Evolutionary conservation across 2,888 invertebrate genomes (phyloP), one percentile per base, ranked within the genome.

Genomic region (Acanthosepion lycidas): DNA sequence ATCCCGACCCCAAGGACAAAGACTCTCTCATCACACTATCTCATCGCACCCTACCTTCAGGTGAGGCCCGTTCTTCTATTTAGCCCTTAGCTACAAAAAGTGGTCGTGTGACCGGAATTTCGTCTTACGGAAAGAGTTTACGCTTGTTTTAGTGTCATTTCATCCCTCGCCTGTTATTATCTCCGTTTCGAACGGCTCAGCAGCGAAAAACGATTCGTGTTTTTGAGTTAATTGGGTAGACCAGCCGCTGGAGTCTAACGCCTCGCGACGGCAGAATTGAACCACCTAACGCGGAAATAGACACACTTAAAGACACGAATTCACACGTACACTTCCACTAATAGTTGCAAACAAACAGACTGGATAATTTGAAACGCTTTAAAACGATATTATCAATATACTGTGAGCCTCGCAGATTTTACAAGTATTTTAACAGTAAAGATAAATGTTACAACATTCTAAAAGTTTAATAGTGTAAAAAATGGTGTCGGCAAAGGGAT

Each of bases 171-270:
- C 78, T 78, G 78, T 18, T 78, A 33, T 78, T 78, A 78, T 18
- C 78, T 20, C 78, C 78, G 33, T 78, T 78, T 78, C 78, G 78
- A 78, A n/a, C 78, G 23, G n/a, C 78, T 78, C 78, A 78, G 78
- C 78, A 15, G 78, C n/a, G 78, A n/a, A 78, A 78, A 78, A 33
- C 78, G 78, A 78, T 78, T 78, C 78, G 78, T 78, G 78, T 78
- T 78, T 78, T 78, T 78, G 78, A 78, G 78, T 78, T 78, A 78
- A 78, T 78, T 78, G 78, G 78, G 33, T n/a, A 78, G 78, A 78
- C 78, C n/a, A 78, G 78, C 78, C 78, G 78, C 78, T 78, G 78
- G 78, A 78, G n/a, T 78, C 78, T 78, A 78, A 78, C 78, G 78
- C 78, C 78, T 78, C 78, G 78, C 78, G 78, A 78, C 78, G n/a